A percentile compares a stretch with the other conserved stretches of the same genome.
phyloP scores from a whole-genome alignment of 2,113 vertebrate genomes.

The Pampusana beccarii region DNA sequence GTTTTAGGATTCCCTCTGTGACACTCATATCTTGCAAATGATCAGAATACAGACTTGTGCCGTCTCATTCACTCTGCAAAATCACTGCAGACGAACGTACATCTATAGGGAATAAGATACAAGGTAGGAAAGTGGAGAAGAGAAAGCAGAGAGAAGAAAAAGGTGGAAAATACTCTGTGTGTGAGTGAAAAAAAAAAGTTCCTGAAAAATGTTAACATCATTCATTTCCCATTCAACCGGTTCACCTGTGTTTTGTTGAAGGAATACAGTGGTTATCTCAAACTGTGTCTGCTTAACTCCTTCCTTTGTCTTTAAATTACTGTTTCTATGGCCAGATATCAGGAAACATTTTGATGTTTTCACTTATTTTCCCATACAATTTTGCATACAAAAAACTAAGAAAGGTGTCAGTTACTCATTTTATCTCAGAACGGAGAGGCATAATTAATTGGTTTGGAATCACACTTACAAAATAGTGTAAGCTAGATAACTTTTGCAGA shows the following conservation, averaged over 20 bases:
- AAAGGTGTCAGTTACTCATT: not conserved
- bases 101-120: not conserved
- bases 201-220: not conserved
- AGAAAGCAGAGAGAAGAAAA: not conserved
- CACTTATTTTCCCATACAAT: not conserved
- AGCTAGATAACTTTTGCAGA: not conserved
- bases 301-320: not conserved
- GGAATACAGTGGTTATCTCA: not conserved
- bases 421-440: not conserved
- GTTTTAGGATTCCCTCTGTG: not conserved
- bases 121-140: not conserved
- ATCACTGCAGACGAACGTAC: not conserved
- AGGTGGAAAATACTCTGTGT: not conserved
- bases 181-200: not conserved
- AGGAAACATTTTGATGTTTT: not conserved
- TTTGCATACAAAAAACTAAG: not conserved
- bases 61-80: not conserved
- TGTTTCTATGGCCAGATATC: not conserved
- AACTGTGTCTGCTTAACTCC: not conserved
- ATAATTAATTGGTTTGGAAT: not conserved
- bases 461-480: not conserved
- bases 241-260: not conserved
- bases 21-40: not conserved
- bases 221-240: not conserved
- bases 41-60: accelerated